phyloP scores from a whole-genome alignment of 2,797 vertebrate species.

The Oreortyx pictus region DNA sequence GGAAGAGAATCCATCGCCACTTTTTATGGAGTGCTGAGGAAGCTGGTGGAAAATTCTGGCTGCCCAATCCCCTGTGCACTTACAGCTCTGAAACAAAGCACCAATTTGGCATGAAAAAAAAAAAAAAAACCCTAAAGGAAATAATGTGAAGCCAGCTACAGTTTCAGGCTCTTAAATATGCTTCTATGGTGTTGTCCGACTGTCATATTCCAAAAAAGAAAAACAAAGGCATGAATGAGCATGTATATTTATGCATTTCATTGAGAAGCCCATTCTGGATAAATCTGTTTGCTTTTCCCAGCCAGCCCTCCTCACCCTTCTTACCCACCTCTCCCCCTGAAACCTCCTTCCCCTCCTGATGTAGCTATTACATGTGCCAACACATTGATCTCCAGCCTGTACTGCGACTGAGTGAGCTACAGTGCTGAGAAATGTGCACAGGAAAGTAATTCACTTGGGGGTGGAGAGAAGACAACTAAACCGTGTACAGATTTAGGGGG shows the following conservation, averaged over 20 bases:
- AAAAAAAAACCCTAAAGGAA: background rate
- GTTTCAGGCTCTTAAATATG: background rate
- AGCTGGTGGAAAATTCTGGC: background rate
- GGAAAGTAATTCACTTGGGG: fast-evolving
- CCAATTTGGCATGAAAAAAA: background rate
- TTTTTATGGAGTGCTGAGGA: background rate
- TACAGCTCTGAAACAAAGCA: background rate
- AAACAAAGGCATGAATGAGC: background rate
- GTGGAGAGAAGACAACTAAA: background rate
- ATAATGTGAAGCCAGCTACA: background rate
- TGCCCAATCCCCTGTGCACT: background rate
- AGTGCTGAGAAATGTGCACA: fast-evolving
- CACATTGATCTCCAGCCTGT: fast-evolving
- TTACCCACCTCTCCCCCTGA: background rate
- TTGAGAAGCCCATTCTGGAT: background rate
- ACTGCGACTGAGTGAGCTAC: too few species aligned
- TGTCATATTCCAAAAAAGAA: background rate
- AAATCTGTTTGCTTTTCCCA: background rate
- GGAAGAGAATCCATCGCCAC: fast-evolving
- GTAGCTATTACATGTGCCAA: background rate
- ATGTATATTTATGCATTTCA: fast-evolving
- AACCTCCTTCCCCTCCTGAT: fast-evolving
- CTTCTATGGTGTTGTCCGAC: background rate
- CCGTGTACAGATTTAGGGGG: background rate
- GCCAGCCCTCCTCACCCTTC: background rate